Evolutionary conservation across 2,113 vertebrate genomes (phyloP).

Genomic region (Montifringilla adamsi): DNA sequence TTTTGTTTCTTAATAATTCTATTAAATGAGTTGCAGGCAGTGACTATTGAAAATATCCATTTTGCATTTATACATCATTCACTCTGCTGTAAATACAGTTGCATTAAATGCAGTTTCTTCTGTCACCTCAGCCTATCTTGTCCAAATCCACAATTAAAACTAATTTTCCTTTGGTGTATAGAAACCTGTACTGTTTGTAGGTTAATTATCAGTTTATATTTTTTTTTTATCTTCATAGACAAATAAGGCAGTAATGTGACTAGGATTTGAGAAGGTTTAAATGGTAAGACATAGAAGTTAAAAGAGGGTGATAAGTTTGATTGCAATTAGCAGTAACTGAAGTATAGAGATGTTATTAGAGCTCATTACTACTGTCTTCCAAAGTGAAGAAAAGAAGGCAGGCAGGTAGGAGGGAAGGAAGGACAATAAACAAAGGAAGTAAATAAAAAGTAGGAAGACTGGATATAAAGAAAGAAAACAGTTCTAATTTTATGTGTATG

Average conservation of each 20-base stretch:
- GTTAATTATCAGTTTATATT: not conserved
- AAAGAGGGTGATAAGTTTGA: not conserved
- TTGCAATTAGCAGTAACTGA: not conserved
- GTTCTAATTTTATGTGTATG: not conserved
- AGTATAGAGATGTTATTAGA: not conserved
- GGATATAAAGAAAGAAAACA: not conserved
- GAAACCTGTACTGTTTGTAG: not conserved
- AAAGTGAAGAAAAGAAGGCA: not conserved
- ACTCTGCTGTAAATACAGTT: not conserved
- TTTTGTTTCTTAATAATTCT: not conserved
- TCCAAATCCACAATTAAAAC: not conserved
- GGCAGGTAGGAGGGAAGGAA: not conserved
- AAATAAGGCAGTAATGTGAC: not conserved
- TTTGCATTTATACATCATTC: not conserved
- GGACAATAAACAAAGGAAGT: not conserved
- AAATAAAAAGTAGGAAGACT: not conserved
- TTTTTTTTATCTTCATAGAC: not conserved
- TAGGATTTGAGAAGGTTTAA: not conserved
- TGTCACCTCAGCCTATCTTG: not conserved
- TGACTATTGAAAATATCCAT: not conserved
- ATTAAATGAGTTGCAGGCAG: not conserved
- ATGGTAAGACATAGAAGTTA: not conserved
- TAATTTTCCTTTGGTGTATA: not conserved
- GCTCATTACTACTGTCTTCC: not conserved
- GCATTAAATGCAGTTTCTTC: not conserved